Conservation (phyloP, 53 echinoderm and acorn worm genomes). For the Arbacia lixula region DNA sequence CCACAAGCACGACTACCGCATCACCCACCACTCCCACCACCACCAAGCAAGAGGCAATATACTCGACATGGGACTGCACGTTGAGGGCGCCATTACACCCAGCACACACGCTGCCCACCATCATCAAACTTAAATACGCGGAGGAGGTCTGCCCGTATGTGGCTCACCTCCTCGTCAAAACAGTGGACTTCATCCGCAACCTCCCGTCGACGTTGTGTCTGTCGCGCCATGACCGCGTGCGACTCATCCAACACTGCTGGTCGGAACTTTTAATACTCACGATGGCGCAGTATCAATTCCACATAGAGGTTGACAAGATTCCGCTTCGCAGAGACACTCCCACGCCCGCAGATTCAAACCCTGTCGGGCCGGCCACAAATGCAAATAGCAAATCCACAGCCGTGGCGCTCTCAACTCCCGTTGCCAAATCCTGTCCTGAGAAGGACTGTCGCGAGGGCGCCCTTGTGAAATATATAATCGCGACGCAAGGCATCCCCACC, state of each 20-base stretch:
- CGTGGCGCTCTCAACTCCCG: not conserved
- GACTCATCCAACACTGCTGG: slow-evolving; percentile 96
- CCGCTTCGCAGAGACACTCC: slow-evolving; percentile 40
- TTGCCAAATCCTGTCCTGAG: slow-evolving; percentile 27
- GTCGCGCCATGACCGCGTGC: slow-evolving; percentile 73
- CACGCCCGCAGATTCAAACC: not conserved
- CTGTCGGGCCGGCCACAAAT: not conserved
- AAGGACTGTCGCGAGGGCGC: slow-evolving; percentile 67
- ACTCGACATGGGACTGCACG: slow-evolving; percentile 42
- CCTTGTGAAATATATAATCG: slow-evolving; percentile 90
- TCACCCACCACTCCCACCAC: too few species aligned
- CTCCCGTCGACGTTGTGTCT: slow-evolving; percentile 81
- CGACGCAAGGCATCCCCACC: slow-evolving; percentile 93
- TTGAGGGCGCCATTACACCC: not conserved
- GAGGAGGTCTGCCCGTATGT: slow-evolving; percentile 88
- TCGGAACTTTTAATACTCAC: slow-evolving; percentile 94
- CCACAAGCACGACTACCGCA: slow-evolving; percentile 49
- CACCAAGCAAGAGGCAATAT: slow-evolving; percentile 49
- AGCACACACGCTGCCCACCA: slow-evolving; percentile 67
- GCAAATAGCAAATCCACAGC: slow-evolving; percentile 24
- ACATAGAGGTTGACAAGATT: slow-evolving; percentile 71
- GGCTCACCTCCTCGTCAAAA: slow-evolving; percentile 94
- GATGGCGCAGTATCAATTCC: slow-evolving; percentile 93
- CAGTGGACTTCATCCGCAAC: slow-evolving; percentile 91
- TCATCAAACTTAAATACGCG: slow-evolving; percentile 80